phyloP scores from a whole-genome alignment of 2,113 vertebrate species.

The Pithys albifrons region DNA sequence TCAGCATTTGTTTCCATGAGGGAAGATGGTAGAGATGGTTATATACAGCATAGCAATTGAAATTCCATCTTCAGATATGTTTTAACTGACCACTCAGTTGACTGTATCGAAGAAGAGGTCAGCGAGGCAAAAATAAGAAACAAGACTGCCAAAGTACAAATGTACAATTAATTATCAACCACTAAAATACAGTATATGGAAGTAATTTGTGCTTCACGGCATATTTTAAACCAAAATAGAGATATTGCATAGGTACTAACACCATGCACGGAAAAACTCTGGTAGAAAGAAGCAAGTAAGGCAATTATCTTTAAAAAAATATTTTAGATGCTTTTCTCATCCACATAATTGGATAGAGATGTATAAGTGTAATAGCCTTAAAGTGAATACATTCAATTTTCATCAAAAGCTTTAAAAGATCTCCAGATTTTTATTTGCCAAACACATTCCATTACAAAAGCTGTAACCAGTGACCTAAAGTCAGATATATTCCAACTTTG shows the following conservation, averaged over 20 bases:
- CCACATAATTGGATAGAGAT: not conserved
- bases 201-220: not conserved
- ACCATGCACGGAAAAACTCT: not conserved
- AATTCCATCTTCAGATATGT: not conserved
- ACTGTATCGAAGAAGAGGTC: not conserved
- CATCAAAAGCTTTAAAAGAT: not conserved
- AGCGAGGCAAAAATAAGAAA: not conserved
- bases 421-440: not conserved
- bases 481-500: not conserved
- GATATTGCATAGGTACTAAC: not conserved
- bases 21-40: not conserved
- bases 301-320: not conserved
- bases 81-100: not conserved
- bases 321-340: not conserved
- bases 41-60: rapidly evolving
- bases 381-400: not conserved
- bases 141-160: not conserved
- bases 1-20: not conserved
- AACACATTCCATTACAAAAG: not conserved
- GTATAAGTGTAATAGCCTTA: not conserved
- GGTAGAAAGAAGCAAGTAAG: not conserved
- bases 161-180: not conserved
- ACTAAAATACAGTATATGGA: not conserved
- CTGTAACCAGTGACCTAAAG: not conserved
- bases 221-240: not conserved